These are phyloP conservation scores for Rhyacophila evoluta DNA, from an alignment of 2,888 invertebrate species.

Conservation along the genomic window DNA sequence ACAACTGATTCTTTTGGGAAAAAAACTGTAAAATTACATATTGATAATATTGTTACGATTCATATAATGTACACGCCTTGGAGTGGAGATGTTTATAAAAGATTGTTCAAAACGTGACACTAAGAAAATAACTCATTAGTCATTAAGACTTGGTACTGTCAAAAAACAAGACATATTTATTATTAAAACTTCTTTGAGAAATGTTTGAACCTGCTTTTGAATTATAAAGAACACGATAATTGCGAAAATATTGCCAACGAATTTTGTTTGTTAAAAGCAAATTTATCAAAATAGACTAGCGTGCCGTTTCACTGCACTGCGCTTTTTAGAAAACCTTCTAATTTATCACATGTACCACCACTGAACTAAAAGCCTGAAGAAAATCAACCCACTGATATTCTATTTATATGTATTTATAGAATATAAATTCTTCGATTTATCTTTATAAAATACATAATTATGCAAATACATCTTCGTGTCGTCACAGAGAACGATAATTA, in stretches of 20 bases:
- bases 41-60: too few relatives aligned
- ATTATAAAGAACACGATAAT: slow-evolving; percentile 8
- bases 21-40: too few relatives aligned
- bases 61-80: too few relatives aligned
- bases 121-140: background rate
- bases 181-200: background rate
- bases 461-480: too few relatives aligned
- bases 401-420: too few relatives aligned
- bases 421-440: too few relatives aligned
- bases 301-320: slow-evolving; percentile 14
- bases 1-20: too few relatives aligned
- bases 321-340: background rate
- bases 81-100: too few relatives aligned
- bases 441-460: too few relatives aligned
- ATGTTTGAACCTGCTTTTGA: background rate
- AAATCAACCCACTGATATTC: background rate
- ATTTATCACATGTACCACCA: background rate
- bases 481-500: too few relatives aligned
- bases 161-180: background rate
- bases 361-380: background rate
- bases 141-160: background rate
- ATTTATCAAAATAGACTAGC: slow-evolving; percentile 7
- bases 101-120: too few relatives aligned
- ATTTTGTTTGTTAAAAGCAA: background rate
- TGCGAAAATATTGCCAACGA: background rate